A percentile compares a stretch with the other conserved stretches of the same genome.
Evolutionary conservation across 2,113 vertebrate species (phyloP).

Genomic region (Hypanus sabinus): DNA sequence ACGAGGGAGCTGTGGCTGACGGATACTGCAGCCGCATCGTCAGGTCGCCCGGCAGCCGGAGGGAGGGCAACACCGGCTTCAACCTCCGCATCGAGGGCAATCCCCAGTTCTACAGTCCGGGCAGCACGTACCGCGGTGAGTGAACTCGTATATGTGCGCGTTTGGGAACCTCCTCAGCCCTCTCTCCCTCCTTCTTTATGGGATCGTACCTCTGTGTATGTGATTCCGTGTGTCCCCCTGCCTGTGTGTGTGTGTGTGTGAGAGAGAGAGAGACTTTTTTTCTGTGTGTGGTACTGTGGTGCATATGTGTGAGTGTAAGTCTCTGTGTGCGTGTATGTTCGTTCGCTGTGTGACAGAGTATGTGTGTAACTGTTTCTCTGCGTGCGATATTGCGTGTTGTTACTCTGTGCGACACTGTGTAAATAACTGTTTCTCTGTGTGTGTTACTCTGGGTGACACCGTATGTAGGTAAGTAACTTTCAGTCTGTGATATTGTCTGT

Average conservation of each 20-base stretch:
- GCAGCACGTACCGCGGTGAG: slow-evolving; percentile 91
- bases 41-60: slow-evolving; percentile 77
- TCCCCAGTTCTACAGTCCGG: slow-evolving; percentile 87
- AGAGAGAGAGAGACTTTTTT: too few species aligned
- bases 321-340: too few species aligned
- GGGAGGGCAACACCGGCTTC: slow-evolving; percentile 85
- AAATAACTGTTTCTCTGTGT: neutral
- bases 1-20: slow-evolving; percentile 75
- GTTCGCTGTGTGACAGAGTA: too few species aligned
- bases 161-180: too few species aligned
- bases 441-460: neutral
- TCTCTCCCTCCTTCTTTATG: too few species aligned
- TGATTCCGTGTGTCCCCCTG: too few species aligned
- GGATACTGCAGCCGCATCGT: slow-evolving; percentile 89
- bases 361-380: too few species aligned
- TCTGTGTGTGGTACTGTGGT: too few species aligned
- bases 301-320: too few species aligned
- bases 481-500: neutral
- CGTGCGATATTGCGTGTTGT: too few species aligned
- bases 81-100: slow-evolving; percentile 90
- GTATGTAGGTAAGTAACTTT: neutral
- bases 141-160: slow-evolving; percentile 10
- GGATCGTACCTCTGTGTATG: too few species aligned
- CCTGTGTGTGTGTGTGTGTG: too few species aligned
- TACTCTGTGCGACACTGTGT: neutral